Base-by-base conservation (phyloP, 2,888 invertebrate species). In the Blastobasis lacticolella region DNA sequence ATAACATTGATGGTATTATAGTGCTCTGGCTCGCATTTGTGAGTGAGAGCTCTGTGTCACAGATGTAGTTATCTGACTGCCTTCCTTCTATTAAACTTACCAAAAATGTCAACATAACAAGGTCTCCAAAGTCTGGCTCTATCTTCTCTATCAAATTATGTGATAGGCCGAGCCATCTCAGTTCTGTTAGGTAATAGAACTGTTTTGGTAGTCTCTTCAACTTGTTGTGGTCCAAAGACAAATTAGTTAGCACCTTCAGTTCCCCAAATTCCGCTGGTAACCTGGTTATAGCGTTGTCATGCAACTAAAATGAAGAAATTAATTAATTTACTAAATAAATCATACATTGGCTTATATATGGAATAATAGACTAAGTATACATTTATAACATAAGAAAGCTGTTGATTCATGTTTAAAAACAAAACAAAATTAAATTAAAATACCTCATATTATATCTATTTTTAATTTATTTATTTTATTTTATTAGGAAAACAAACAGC, bases 211-310 rank as follows among this genome's bases (percentile, higher is more conserved):
- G 76, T 38, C 67, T 67, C 50, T 74, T 81, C 51, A 95, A 74
- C 75, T 92, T 93, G 64, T 95, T 95, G 64, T 90, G 91, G 58
- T 92, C 92, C 55, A 94, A 71, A 74, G 93, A 93, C 43, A 95
- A 69, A 67, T 90, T 92, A 56, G 90, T 88, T 57, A 95, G 79
- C 70, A 91, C 91, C 54, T 86, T 90, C 63, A 97, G 84, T 55
- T 89, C 89, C 45, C 94, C 93, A 66, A 97, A 90, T 79, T 94
- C 92, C 41, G 90, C 71, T 6, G 97, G 96, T 57, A 97, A 75
- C 49, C 80, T 82, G 59, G 89, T 89, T 67, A 97, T 77, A 47
- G 92, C 91, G 88, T 97, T 97, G 77, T 96, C 94, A 81, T 96
- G 95, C 48, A 96, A 87, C 96, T 97, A 75, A 46, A 78, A 72